phyloP scores from a whole-genome alignment of 2,113 vertebrate genomes.

The Hydropotes inermis region DNA sequence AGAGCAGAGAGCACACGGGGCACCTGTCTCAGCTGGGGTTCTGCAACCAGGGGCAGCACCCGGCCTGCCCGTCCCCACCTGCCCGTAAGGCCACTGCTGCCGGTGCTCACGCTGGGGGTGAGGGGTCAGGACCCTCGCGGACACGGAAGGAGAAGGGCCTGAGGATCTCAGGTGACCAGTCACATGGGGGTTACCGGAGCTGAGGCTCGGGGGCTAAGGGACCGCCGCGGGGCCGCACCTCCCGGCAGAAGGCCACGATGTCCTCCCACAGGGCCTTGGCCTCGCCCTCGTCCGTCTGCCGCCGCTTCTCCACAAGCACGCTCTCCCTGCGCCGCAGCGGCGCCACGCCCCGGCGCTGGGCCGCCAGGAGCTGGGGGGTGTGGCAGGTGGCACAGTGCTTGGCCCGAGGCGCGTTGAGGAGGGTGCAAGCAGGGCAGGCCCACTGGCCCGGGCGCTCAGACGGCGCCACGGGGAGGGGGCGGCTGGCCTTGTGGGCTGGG shows the following conservation, averaged over 20 bases:
- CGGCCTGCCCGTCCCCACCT: not conserved
- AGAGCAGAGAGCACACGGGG: fast-evolving
- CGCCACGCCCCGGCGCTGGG: slow-evolving; percentile 85
- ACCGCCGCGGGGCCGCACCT: slow-evolving; percentile 75
- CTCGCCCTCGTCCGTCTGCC: slow-evolving; percentile 94
- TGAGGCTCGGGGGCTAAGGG: not conserved
- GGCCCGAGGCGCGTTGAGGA: slow-evolving; percentile 89
- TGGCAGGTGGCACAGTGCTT: slow-evolving; percentile 95
- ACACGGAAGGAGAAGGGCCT: not conserved
- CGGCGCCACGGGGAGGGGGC: slow-evolving; percentile 76
- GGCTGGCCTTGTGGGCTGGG: slow-evolving; percentile 79
- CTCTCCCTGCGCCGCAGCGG: slow-evolving; percentile 93
- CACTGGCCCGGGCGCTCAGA: slow-evolving; percentile 82
- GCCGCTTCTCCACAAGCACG: slow-evolving; percentile 93
- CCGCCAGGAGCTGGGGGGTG: slow-evolving; percentile 91
- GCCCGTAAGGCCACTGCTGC: too few relatives aligned
- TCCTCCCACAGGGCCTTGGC: slow-evolving; percentile 98
- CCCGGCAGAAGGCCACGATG: slow-evolving; percentile 95
- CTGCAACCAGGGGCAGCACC: not conserved
- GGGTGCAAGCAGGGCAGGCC: slow-evolving; percentile 95
- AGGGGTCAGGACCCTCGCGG: not conserved
- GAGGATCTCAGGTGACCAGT: not conserved
- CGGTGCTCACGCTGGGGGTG: fast-evolving
- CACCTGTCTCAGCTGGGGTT: not conserved
- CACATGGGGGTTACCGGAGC: not conserved